Evolutionary conservation across 1,140 invertebrate species (phyloP), one percentile per base, ranked within the genome.

Genomic region (Manduca sexta): DNA sequence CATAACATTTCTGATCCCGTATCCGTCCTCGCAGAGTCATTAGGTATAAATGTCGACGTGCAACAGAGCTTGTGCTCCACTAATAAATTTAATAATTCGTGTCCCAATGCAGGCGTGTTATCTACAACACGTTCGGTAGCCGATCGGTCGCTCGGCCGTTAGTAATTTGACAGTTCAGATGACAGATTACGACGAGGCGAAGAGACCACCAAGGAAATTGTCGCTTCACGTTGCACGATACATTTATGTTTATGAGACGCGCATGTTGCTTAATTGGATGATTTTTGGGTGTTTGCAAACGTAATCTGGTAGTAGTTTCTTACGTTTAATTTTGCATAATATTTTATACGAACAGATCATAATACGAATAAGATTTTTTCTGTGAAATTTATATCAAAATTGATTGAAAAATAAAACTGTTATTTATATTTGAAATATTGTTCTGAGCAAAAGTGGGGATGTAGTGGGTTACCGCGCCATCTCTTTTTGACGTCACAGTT

Each of bases 111-210:
- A 66, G 56, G 59, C 47, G 57, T 65, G 62, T 78, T 84, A 84
- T 84, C 81, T 84, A 70, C 66, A 71, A 76, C 76, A 75, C 73
- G 76, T 79, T 78, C 81, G 68, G 81, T 78, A 84, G 81, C 78
- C 69, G 78, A 79, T 82, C 78, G 76, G 53, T 69, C 78, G 78
- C 60, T 72, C 74, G 73, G 61, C 78, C 76, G 81, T 82, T 83
- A 84, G 78, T 82, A 84, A 84, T 84, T 84, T 84, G 80, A 84
- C 80, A 84, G 80, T 64, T 71, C 66, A 68, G 76, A 84, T 84
- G 80, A 84, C 80, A 84, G 80, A 84, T 84, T 79, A 80, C 74
- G 65, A 70, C 64, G 55, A 53, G 54, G 48, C 60, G 46, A 52
- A 21, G 52, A 69, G 81, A 82, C 81, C 81, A 84, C 81, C 81